A percentile compares a stretch with the other conserved stretches of the same genome.
Evolutionary conservation across 2,888 invertebrate species (phyloP).

Genomic region (Nysson spinosus): DNA sequence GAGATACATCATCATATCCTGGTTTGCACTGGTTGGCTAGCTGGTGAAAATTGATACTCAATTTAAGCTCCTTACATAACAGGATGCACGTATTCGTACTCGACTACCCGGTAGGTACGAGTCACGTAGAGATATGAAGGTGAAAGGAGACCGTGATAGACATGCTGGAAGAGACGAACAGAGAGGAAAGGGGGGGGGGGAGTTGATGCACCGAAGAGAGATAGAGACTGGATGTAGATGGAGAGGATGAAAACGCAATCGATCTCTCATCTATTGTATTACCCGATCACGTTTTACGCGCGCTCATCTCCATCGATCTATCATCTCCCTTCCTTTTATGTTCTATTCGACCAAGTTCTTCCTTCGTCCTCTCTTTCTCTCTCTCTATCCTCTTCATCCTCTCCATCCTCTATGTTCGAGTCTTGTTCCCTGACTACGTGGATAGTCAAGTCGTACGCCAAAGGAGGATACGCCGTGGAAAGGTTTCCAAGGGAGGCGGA

Average conservation of each 20-base stretch:
- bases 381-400: too few species aligned
- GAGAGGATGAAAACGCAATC: conserved; percentile 61
- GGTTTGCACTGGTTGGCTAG: conserved; percentile 29
- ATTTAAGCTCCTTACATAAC: conserved; percentile 61
- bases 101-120: conserved; percentile 48
- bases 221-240: conserved; percentile 38
- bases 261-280: conserved; percentile 64
- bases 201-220: conserved; percentile 7
- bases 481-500: conserved; percentile 8
- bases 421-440: conserved; percentile 12
- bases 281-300: conserved; percentile 63
- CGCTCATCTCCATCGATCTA: conserved; percentile 51
- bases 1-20: too few species aligned
- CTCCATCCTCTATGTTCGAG: too few species aligned
- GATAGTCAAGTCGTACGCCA: conserved; percentile 31
- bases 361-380: conserved; percentile 1
- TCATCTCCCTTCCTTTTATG: conserved; percentile 15
- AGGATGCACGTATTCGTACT: conserved; percentile 60
- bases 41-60: conserved; percentile 67
- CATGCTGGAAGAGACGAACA: conserved; percentile 25
- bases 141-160: conserved; percentile 56
- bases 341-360: background rate
- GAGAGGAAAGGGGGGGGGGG: conserved; percentile 1
- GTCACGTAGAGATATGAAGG: conserved; percentile 55
- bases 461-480: background rate